These are phyloP conservation scores for Drosophila planitibia DNA, from an alignment of 2,888 invertebrate species.

Conservation along the genomic window DNA sequence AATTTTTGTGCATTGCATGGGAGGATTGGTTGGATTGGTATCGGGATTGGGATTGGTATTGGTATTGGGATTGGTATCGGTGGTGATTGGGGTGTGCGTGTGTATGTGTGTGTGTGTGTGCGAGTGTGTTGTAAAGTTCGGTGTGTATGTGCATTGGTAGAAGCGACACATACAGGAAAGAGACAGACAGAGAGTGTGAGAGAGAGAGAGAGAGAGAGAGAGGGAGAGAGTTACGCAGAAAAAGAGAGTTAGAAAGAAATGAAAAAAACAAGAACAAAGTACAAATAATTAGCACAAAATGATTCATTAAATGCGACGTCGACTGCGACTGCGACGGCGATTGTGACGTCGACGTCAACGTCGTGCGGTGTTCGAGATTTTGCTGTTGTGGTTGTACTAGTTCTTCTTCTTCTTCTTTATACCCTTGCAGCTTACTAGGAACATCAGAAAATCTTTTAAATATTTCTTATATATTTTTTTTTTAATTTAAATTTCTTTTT, in stretches of 20 bases:
- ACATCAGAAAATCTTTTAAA: neutral
- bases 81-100: neutral
- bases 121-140: slow-evolving; percentile 33
- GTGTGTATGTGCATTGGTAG: slow-evolving; percentile 22
- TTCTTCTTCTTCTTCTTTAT: neutral
- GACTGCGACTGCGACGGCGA: slow-evolving; percentile 21
- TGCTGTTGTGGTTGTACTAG: neutral
- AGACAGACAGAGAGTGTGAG: slow-evolving; percentile 22
- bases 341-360: slow-evolving; percentile 17
- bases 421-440: slow-evolving; percentile 11
- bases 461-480: neutral
- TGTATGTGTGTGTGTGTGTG: slow-evolving; percentile 21
- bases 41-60: neutral
- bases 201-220: slow-evolving; percentile 27
- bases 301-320: slow-evolving; percentile 36
- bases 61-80: neutral
- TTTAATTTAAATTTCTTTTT: neutral
- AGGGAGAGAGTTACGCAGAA: slow-evolving; percentile 25
- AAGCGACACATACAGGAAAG: slow-evolving; percentile 15
- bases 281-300: slow-evolving; percentile 65
- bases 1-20: slow-evolving; percentile 63
- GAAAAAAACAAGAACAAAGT: slow-evolving; percentile 55
- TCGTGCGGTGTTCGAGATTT: slow-evolving; percentile 19
- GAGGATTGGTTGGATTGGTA: slow-evolving; percentile 1
- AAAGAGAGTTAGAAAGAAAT: slow-evolving; percentile 35